Evolutionary conservation across 2,888 invertebrate species (phyloP), one percentile per base, ranked within the genome.

Genomic region (Agonopterix subpropinquella): DNA sequence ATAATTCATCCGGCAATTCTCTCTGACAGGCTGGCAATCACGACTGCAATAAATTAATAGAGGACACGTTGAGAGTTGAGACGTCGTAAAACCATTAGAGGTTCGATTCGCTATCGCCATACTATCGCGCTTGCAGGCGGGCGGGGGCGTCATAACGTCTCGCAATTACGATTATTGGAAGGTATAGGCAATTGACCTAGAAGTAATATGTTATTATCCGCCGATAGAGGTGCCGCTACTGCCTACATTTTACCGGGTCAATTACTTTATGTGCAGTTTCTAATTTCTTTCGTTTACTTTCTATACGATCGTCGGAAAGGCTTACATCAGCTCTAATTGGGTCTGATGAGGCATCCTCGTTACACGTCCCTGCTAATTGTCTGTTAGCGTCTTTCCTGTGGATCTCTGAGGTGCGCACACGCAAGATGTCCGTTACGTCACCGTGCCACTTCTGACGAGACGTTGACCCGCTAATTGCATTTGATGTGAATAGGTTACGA

Each of bases 381-480:
- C 67, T 63, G 68, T 70, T 60, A 63, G 57, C 65, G 55, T 56
- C 59, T 66, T 64, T 65, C 68, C 64, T 62, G 59, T 56, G 51
- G 56, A 52, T 58, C 49, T 58, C 62, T 5, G 28, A 28, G 28
- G 28, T 28, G 28, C 28, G 5, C 60, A 51, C 56, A 53, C 62
- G 59, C 62, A 58, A 57, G 58, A 56, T 52, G 58, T 45, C 39
- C 50, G 59, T 84, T 82, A 73, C 80, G 73, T 84, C 81, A 85
- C 57, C 67, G 72, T 65, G 70, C 73, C 66, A 76, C 76, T 76
- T 77, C 68, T 70, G 70, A 69, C 66, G 62, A 70, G 71, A 70
- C 71, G 70, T 66, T 80, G 82, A 82, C 82, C 82, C 68, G 74
- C 80, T 80, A 80, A 80, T 80, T 77, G 76, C 71, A 61, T 70